phyloP scores from a whole-genome alignment of 2,113 vertebrate genomes.

The Tapirus terrestris region DNA sequence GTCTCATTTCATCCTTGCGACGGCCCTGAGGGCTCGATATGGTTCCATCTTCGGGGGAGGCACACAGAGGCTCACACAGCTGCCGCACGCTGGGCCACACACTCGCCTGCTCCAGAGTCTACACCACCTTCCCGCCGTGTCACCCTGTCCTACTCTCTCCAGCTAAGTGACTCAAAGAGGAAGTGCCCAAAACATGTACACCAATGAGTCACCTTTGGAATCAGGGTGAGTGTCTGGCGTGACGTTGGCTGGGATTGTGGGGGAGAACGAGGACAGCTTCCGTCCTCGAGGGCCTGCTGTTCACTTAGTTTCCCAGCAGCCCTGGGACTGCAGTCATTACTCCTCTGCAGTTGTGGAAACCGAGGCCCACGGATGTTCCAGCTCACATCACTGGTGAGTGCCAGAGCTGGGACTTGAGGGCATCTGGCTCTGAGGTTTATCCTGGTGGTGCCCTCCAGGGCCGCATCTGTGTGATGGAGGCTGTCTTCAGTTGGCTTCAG shows the following conservation, averaged over 20 bases:
- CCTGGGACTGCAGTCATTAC: neutral
- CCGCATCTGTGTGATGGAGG: rapidly evolving
- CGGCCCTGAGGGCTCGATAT: rapidly evolving
- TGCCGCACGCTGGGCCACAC: rapidly evolving
- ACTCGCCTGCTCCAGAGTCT: neutral
- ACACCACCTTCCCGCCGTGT: rapidly evolving
- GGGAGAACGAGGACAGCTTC: neutral
- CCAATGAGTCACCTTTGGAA: neutral
- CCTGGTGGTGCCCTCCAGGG: rapidly evolving
- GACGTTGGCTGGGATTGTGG: too few species aligned
- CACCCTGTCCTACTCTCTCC: neutral
- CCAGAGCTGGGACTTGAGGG: neutral
- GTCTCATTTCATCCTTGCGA: too few species aligned
- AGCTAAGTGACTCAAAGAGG: neutral
- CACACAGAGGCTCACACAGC: neutral
- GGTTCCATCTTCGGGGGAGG: rapidly evolving
- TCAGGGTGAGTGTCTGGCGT: neutral
- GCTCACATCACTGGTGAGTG: rapidly evolving
- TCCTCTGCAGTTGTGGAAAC: neutral
- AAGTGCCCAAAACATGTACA: rapidly evolving
- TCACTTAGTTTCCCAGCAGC: rapidly evolving
- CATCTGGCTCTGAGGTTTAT: neutral
- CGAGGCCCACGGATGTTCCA: neutral
- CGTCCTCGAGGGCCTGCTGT: rapidly evolving
- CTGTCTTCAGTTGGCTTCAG: neutral